Percentiles rank a stretch among this genome's conserved stretches.
These are phyloP conservation scores for Tenebrio molitor DNA, from an alignment of 1,140 invertebrate genomes.

Conservation along the genomic window DNA sequence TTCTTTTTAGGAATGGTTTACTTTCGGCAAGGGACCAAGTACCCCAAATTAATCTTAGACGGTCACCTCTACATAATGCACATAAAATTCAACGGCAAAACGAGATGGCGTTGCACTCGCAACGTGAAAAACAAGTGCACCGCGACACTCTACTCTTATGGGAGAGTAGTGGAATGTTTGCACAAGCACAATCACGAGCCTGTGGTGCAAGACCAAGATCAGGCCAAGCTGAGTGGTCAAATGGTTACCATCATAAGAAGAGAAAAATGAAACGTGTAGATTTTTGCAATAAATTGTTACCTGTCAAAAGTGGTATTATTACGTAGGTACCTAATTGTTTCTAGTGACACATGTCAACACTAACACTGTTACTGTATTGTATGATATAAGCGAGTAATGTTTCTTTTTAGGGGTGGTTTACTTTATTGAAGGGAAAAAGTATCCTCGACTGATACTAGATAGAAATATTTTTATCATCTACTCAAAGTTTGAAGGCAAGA, in stretches of 20 bases:
- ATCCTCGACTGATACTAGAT: conserved; percentile 56
- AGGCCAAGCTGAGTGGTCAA: not conserved
- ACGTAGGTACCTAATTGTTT: no score
- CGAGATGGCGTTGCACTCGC: conserved; percentile 42
- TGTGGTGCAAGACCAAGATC: not conserved
- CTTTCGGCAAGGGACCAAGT: conserved; percentile 53
- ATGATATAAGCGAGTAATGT: not conserved
- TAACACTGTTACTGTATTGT: no score
- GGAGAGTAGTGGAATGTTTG: conserved; percentile 1
- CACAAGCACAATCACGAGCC: conserved; percentile 2
- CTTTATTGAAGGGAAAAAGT: conserved; percentile 53
- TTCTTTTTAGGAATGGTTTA: conserved; percentile 53
- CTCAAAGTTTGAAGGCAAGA: conserved; percentile 46
- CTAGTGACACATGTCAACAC: no score
- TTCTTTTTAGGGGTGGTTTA: conserved; percentile 53
- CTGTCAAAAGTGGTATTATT: no score
- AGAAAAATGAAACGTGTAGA: no score
- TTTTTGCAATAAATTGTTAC: no score
- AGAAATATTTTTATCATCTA: conserved; percentile 16
- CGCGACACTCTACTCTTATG: conserved; percentile 29
- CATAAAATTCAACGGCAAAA: conserved; percentile 13
- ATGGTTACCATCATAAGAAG: not conserved
- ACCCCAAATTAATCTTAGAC: conserved; percentile 57
- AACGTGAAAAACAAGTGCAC: conserved; percentile 43
- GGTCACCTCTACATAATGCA: conserved; percentile 43